Evolutionary conservation across 2,113 vertebrate genomes (phyloP).

Genomic region (Ctenodactylus gundi): DNA sequence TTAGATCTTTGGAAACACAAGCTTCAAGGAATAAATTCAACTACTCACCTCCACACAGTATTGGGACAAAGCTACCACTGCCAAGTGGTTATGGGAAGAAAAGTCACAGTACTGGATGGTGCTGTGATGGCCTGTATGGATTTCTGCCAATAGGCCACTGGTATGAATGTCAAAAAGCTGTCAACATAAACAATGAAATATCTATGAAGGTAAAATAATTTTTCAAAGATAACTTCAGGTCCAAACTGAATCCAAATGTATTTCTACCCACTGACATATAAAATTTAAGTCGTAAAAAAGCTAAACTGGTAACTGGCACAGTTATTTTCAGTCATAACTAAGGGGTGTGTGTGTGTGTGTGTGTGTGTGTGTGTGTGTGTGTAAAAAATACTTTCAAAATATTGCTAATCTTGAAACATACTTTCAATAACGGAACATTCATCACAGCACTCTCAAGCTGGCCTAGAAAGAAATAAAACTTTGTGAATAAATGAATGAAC

Average conservation of each 20-base stretch:
- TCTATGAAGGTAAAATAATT: background rate
- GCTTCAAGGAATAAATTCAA: background rate
- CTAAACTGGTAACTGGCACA: background rate
- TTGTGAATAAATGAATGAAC: conserved; percentile 45
- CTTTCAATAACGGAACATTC: conserved; percentile 50
- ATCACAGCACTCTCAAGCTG: conserved; percentile 41
- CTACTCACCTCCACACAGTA: conserved; percentile 93
- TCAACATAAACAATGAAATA: conserved; percentile 59
- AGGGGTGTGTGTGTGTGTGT: too few species aligned
- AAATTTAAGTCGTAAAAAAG: conserved; percentile 26
- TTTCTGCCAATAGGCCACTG: conserved; percentile 85
- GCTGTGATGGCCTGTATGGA: conserved; percentile 87
- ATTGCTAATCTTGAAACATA: conserved; percentile 8
- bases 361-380: too few species aligned
- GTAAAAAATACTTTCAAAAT: conserved; percentile 45
- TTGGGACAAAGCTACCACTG: conserved; percentile 93
- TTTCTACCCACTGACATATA: conserved; percentile 17
- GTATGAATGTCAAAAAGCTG: conserved; percentile 92
- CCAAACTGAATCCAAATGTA: background rate
- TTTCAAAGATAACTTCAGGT: background rate
- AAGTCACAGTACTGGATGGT: conserved; percentile 94
- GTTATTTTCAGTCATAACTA: conserved; percentile 16
- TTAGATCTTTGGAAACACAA: background rate
- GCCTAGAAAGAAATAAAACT: conserved; percentile 39
- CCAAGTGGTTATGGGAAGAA: conserved; percentile 89